These are phyloP conservation scores for Eupsittula cactorum DNA, from an alignment of 2,113 vertebrate species.

Conservation along the genomic window DNA sequence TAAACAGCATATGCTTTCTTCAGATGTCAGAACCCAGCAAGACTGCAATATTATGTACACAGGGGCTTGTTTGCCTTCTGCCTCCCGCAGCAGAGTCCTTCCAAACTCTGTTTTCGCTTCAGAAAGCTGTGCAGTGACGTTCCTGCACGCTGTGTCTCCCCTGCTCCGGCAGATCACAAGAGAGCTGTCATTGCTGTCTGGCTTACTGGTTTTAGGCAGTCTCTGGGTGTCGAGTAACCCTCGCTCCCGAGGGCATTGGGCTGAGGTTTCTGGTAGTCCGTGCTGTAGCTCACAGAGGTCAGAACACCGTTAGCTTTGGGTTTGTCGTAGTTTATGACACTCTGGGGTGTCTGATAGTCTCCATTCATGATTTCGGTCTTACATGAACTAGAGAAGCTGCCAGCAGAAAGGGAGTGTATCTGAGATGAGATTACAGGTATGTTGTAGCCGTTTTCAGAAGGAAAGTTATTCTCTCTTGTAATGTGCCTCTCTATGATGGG, in stretches of 20 bases:
- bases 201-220: constrained; percentile 75
- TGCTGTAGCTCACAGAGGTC: not conserved
- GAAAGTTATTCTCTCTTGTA: constrained; percentile 72
- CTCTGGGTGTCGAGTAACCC: constrained; percentile 78
- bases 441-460: constrained; percentile 74
- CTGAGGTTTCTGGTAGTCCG: constrained; percentile 73
- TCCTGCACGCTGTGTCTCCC: not conserved
- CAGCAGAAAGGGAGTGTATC: constrained; percentile 68
- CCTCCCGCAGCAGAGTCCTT: constrained; percentile 57
- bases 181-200: constrained; percentile 74
- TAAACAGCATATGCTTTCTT: constrained; percentile 55
- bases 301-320: constrained; percentile 68
- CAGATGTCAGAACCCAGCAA: constrained; percentile 62
- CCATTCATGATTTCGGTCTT: constrained; percentile 25
- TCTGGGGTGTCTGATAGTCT: constrained; percentile 77
- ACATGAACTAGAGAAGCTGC: constrained; percentile 35
- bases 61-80: constrained; percentile 62
- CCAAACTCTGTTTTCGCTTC: constrained; percentile 17
- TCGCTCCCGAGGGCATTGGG: constrained; percentile 4
- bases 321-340: constrained; percentile 77
- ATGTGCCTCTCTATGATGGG: constrained; percentile 83
- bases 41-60: constrained; percentile 74
- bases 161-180: constrained; percentile 49
- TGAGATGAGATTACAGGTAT: constrained; percentile 71
- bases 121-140: constrained; percentile 22